A percentile compares a stretch with the other conserved stretches of the same genome.
These are phyloP conservation scores for Poecilia picta DNA, from an alignment of 2,797 vertebrate species.

Conservation along the genomic window DNA sequence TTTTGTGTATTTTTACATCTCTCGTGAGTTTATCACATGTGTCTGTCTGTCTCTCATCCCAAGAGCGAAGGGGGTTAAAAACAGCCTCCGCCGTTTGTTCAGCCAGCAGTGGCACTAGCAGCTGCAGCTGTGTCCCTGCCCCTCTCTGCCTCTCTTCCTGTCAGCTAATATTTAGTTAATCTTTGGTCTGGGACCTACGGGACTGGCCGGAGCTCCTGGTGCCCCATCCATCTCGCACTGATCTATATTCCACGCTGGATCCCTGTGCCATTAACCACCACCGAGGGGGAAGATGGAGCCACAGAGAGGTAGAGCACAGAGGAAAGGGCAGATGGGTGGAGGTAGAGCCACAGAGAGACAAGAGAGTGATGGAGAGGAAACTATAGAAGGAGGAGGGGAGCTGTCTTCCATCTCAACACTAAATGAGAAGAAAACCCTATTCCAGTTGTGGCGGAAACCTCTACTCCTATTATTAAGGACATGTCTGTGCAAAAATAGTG, in stretches of 20 bases:
- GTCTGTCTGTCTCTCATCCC: conserved; percentile 52
- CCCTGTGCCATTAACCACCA: conserved; percentile 78
- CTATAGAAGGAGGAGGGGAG: conserved; percentile 31
- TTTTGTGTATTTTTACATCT: conserved; percentile 68
- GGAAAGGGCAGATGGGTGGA: conserved; percentile 70
- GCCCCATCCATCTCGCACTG: conserved; percentile 81
- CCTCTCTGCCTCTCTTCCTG: conserved; percentile 73
- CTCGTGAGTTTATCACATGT: conserved; percentile 61
- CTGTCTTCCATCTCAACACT: conserved; percentile 42
- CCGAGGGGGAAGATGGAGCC: conserved; percentile 61
- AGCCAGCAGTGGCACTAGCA: conserved; percentile 74
- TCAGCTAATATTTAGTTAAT: conserved; percentile 86
- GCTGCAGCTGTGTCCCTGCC: conserved; percentile 78
- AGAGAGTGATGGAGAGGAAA: conserved; percentile 64
- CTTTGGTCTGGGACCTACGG: conserved; percentile 82
- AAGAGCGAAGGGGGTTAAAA: conserved; percentile 72
- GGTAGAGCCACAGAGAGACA: conserved; percentile 57
- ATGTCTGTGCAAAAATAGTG: conserved; percentile 17
- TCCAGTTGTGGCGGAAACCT: conserved; percentile 27
- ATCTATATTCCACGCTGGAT: conserved; percentile 82
- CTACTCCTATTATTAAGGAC: conserved; percentile 26
- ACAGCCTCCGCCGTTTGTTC: conserved; percentile 73
- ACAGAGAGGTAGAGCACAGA: conserved; percentile 61
- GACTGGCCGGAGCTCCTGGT: conserved; percentile 79
- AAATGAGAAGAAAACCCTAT: conserved; percentile 40